phyloP scores from a whole-genome alignment of 1,140 invertebrate species.

The Schlechtendalia chinensis region DNA sequence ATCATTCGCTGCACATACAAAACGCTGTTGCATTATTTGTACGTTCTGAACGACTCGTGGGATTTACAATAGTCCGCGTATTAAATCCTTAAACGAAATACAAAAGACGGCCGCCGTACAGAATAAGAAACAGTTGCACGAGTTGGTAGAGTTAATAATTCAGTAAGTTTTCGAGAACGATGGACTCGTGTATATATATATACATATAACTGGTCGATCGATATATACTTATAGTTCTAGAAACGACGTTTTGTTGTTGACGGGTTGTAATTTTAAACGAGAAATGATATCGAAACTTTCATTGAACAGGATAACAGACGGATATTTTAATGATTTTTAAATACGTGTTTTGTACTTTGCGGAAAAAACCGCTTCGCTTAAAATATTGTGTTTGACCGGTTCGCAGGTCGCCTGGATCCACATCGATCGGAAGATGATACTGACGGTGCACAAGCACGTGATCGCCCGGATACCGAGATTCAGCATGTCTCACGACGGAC shows the following conservation, averaged over 20 bases:
- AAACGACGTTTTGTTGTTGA: no score
- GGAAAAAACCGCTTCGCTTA: no score
- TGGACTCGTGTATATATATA: neutral
- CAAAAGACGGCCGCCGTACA: neutral
- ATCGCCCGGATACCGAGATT: slow-evolving; percentile 83
- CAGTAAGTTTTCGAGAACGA: neutral
- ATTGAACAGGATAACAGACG: no score
- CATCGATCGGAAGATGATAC: slow-evolving; percentile 89
- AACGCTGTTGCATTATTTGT: neutral
- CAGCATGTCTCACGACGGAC: slow-evolving; percentile 86
- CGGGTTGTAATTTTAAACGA: no score
- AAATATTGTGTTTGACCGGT: no score
- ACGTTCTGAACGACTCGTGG: neutral
- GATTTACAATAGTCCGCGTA: neutral
- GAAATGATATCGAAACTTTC: no score
- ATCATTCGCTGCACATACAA: neutral
- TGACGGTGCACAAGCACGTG: slow-evolving; percentile 86
- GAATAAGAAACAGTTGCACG: neutral
- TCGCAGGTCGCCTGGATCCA: slow-evolving; percentile 88
- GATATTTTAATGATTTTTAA: no score
- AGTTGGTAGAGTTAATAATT: neutral
- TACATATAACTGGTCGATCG: no score
- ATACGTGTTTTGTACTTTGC: no score
- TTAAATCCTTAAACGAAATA: neutral
- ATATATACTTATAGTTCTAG: no score